Base-by-base conservation (phyloP, 2,113 vertebrate genomes). In the Cheilinus undulatus region DNA sequence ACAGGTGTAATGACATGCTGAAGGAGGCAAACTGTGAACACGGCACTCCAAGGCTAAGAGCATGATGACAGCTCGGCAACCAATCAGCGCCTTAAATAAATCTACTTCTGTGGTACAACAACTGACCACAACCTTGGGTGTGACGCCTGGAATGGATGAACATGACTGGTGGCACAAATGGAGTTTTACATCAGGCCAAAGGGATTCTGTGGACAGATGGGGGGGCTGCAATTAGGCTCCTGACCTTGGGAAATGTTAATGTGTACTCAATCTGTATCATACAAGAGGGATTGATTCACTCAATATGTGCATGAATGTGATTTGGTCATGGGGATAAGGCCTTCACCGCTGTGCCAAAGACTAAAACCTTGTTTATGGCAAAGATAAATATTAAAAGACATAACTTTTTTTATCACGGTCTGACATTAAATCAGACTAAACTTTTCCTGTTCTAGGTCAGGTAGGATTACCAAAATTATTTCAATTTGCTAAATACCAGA, bases 21-120 rank as follows among this genome's bases (percentile, higher is more conserved):
- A 32, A 56, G 61, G 63, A 69, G 68, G 40, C 28, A 70, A 57
- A 75, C 83, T 75, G 79, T 84, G 83, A 81, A 88, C 76, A 63
- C 13, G 52, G 36, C 38, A 32, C 61, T 65, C 32, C 61, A 79
- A 80, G 80, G 28, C 56, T 65, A 51, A 73, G 56, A 8, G 30
- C 53, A 57, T 32, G 63, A 80, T 61, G 62, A 80, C 76, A 86
- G 74, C 68, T 87, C 61, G 76, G 68, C 32, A n/a, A 69, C 43
- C 69, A 63, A 85, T 82, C 63, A 56, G 24, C 45, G 49, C 57
- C 65, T 48, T 54, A 50, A 73, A 84, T 80, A 52, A 70, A 73
- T 40, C 3, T 2, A 20, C n/a, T 49, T 49, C 38, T 28, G 27
- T 19, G 7, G 14, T 14, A 10, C 57, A 56, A 57, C 46, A 61